Base-by-base conservation (phyloP, 1,140 invertebrate species). In the Drosophila watanabei region DNA sequence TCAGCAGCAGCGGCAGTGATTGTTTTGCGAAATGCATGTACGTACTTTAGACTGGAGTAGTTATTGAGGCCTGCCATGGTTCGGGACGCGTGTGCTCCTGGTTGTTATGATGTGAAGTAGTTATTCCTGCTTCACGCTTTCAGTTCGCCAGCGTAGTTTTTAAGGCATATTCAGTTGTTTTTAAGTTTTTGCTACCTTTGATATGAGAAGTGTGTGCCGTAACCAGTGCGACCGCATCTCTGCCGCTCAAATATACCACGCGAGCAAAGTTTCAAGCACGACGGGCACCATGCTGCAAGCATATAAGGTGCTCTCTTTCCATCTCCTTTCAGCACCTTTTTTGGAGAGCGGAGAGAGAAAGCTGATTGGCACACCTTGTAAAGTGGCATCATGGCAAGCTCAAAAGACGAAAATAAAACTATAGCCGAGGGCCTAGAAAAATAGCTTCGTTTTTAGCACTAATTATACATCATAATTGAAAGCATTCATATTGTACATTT, bases 11-110 rank as follows among this genome's bases (percentile, higher is more conserved):
- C 4, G 49, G 48, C 20, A 28, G 51, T 20, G 32, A 20, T 33
- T 60, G 9, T 30, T 43, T 56, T 20, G 14, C 16, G 24, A 10
- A 14, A 33, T 33, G 8, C 28, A 51, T 32, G 51, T 69, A 88
- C 88, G 76, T 79, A 92, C 90, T 90, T 90, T 70, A 90, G 72
- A 57, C 79, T 90, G 49, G 89, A 80, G 69, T 92, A 92, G 77
- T 90, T 92, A 56, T 92, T 80, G 56, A 92, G 80, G 63, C 89
- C 89, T 70, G 85, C 87, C 89, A 92, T 92, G 77, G 66, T 76
- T 14, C 33, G n/a, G 51, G 30, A 18, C 48, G 46, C 63, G 49
- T 59, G 45, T 60, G 5, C 51, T 32, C 60, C 32, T 35, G 6
- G 35, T n/a, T 28, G 14, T 10, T 35, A 33, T 18, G 20, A 18